Percentiles rank a stretch among this genome's conserved stretches.
Conservation (phyloP, 2,797 vertebrate species). For the Ataeniobius toweri region DNA sequence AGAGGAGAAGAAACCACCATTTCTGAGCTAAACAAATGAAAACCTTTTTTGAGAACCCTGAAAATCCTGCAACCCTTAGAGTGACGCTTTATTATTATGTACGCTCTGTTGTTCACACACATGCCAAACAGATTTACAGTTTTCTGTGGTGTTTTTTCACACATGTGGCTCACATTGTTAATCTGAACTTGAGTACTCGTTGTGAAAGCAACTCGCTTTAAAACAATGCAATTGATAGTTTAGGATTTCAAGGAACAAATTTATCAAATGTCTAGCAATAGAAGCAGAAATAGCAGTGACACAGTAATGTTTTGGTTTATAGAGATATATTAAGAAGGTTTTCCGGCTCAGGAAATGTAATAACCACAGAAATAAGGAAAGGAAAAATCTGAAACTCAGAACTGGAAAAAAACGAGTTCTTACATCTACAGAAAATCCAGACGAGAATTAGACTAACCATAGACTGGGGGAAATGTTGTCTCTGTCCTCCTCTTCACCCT, state of each 20-base stretch:
- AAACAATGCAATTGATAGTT: conserved; percentile 16
- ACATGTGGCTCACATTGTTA: conserved; percentile 39
- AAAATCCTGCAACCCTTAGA: neutral
- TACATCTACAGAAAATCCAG: neutral
- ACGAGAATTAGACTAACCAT: conserved; percentile 50
- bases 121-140: conserved; percentile 19
- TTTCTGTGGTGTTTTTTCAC: conserved; percentile 21
- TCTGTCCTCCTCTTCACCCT: conserved; percentile 69
- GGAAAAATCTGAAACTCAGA: neutral
- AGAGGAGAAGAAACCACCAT: conserved; percentile 3
- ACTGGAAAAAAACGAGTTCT: neutral
- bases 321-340: conserved; percentile 5
- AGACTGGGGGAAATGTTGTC: conserved; percentile 37
- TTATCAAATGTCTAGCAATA: conserved; percentile 15
- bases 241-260: conserved; percentile 17
- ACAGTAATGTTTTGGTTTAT: conserved; percentile 4
- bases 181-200: conserved; percentile 24
- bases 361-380: conserved; percentile 1
- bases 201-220: conserved; percentile 23
- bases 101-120: conserved; percentile 12
- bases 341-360: conserved; percentile 3
- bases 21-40: neutral
- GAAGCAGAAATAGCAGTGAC: conserved; percentile 7
- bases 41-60: neutral
- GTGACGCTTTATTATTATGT: neutral